These are phyloP conservation scores for Lycopodina hypogea DNA, from an alignment of 37 sponge, comb jelly and placozoan genomes.

Conservation along the genomic window DNA sequence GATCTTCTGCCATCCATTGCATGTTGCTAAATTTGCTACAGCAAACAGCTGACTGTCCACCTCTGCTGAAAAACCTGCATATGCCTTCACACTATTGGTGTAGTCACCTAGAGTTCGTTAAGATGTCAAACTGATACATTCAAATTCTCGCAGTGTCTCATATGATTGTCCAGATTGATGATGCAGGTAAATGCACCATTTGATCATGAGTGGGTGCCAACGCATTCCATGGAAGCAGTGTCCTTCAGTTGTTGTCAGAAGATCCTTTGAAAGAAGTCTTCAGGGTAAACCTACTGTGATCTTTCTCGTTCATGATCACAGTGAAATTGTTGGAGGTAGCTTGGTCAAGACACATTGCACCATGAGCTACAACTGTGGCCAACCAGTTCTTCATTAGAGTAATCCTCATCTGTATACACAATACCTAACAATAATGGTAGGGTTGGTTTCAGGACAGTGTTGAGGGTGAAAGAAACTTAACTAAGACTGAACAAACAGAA, in stretches of 20 bases:
- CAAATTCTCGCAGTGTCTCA: conserved; percentile 26
- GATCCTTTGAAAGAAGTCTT: conserved; percentile 21
- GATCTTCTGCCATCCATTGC: conserved; percentile 42
- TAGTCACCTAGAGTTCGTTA: conserved; percentile 55
- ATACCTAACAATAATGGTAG: too few relatives aligned
- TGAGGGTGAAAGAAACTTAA: too few relatives aligned
- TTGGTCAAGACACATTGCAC: neutral
- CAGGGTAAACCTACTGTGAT: too few relatives aligned
- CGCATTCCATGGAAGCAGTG: conserved; percentile 20
- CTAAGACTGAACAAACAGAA: too few relatives aligned
- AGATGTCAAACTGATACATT: conserved; percentile 22
- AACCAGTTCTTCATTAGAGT: neutral
- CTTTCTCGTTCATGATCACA: neutral
- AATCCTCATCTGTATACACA: neutral
- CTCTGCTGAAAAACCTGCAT: conserved; percentile 37
- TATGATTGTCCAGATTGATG: conserved; percentile 39
- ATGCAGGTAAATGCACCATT: conserved; percentile 47
- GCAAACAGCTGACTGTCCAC: conserved; percentile 27
- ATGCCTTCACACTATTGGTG: conserved; percentile 27
- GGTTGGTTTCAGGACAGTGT: too few relatives aligned
- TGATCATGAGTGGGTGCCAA: conserved; percentile 49
- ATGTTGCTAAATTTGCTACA: conserved; percentile 25
- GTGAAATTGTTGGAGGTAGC: neutral
- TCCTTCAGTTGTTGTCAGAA: conserved; percentile 40
- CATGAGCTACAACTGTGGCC: neutral